These are phyloP conservation scores for Indri indri DNA, from an alignment of 2,113 vertebrate genomes.

Conservation along the genomic window DNA sequence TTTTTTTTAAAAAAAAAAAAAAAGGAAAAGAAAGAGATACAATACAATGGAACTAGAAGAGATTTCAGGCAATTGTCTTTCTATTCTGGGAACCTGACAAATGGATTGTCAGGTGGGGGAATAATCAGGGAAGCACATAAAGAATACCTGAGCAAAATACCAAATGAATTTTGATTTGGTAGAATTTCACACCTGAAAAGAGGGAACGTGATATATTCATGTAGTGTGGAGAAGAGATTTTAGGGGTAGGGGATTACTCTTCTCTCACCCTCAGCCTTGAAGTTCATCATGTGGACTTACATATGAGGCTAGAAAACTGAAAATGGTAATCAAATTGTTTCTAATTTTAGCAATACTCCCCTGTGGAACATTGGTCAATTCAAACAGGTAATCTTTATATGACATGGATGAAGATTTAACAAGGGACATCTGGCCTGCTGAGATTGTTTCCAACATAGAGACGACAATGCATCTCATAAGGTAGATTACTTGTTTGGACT, in stretches of 20 bases:
- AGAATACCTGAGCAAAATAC: not conserved
- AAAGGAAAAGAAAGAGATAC: not conserved
- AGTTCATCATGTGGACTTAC: not conserved
- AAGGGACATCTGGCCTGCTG: not conserved
- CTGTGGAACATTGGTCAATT: not conserved
- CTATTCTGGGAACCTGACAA: not conserved
- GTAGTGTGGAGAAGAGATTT: not conserved
- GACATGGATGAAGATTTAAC: not conserved
- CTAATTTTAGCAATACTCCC: not conserved
- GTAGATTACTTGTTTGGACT: not conserved
- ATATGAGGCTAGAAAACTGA: not conserved
- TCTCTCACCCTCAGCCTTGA: not conserved
- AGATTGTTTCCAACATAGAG: not conserved
- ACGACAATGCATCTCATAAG: not conserved
- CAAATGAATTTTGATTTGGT: conserved; percentile 61
- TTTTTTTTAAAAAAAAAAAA: not conserved
- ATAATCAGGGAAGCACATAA: not conserved
- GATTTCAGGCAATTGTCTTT: not conserved
- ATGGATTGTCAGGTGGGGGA: too few species aligned
- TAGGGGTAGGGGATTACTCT: not conserved
- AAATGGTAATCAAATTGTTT: not conserved
- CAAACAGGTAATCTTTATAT: not conserved
- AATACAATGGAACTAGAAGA: not conserved
- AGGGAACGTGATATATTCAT: not conserved
- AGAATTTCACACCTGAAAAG: conserved; percentile 71